These are phyloP conservation scores for Pangasius djambal DNA, from an alignment of 2,797 vertebrate species.

Conservation along the genomic window DNA sequence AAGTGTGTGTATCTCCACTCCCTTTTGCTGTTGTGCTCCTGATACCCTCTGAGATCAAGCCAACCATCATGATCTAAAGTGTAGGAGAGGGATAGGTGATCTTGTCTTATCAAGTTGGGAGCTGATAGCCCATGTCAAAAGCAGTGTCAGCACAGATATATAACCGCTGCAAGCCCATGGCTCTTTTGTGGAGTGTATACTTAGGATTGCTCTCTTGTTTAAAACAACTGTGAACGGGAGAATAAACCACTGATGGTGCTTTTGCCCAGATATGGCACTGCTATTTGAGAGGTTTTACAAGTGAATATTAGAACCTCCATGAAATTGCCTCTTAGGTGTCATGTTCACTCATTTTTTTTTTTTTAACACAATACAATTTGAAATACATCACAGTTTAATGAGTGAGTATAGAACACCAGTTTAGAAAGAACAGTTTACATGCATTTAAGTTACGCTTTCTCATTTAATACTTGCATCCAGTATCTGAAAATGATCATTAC, in stretches of 20 bases:
- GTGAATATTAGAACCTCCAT: neutral
- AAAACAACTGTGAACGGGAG: conserved; percentile 4
- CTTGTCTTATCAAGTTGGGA: conserved; percentile 53
- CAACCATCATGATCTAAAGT: conserved; percentile 45
- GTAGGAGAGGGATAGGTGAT: conserved; percentile 47
- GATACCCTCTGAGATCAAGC: conserved; percentile 45
- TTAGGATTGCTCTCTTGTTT: conserved; percentile 6
- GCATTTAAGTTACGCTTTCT: neutral
- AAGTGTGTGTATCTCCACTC: conserved; percentile 6
- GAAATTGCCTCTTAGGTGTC: neutral
- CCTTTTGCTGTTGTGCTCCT: conserved; percentile 7
- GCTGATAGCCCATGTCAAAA: conserved; percentile 57
- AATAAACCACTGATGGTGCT: conserved; percentile 20
- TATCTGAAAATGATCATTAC: neutral
- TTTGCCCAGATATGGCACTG: neutral
- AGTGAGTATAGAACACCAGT: neutral
- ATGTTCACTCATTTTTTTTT: neutral
- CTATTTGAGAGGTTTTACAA: neutral
- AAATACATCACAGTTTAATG: conserved; percentile 16
- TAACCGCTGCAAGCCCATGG: conserved; percentile 35
- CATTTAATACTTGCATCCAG: neutral
- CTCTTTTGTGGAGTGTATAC: conserved; percentile 42
- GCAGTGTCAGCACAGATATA: conserved; percentile 53
- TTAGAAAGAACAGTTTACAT: neutral
- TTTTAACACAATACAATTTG: neutral